These are phyloP conservation scores for Papilio xuthus DNA, from an alignment of 1,140 invertebrate species.

Conservation along the genomic window DNA sequence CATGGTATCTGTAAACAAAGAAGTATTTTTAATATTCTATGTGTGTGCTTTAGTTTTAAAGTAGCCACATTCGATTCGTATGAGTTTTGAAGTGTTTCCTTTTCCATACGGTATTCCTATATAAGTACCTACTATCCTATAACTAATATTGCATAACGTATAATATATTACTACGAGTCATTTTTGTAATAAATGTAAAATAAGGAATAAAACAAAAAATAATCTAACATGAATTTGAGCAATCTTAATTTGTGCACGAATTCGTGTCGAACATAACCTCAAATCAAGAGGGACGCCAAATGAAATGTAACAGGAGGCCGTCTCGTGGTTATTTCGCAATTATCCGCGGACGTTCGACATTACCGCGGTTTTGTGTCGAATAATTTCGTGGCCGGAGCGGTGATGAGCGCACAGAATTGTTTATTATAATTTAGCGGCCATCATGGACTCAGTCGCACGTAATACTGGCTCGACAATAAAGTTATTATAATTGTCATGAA, in stretches of 20 bases:
- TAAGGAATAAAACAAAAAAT: slow-evolving; percentile 5
- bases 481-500: slow-evolving; percentile 75
- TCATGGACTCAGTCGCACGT: slow-evolving; percentile 70
- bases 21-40: slow-evolving; percentile 27
- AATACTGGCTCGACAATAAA: slow-evolving; percentile 71
- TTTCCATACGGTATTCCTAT: not conserved
- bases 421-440: slow-evolving; percentile 76
- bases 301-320: slow-evolving; percentile 68
- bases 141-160: not conserved
- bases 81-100: not conserved
- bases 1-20: slow-evolving; percentile 62
- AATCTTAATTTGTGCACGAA: slow-evolving; percentile 40
- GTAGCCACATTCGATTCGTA: too few relatives aligned
- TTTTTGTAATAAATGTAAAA: not conserved
- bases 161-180: too few relatives aligned
- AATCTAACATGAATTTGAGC: slow-evolving; percentile 13
- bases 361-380: slow-evolving; percentile 72
- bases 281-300: slow-evolving; percentile 68
- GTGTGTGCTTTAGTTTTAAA: not conserved
- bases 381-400: slow-evolving; percentile 69
- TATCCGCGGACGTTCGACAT: slow-evolving; percentile 74
- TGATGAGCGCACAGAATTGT: slow-evolving; percentile 77
- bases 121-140: not conserved
- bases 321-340: slow-evolving; percentile 76
- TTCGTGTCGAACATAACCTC: slow-evolving; percentile 54